These are phyloP conservation scores for Triplophysa bombifrons DNA, from an alignment of 2,797 vertebrate genomes.

Conservation along the genomic window DNA sequence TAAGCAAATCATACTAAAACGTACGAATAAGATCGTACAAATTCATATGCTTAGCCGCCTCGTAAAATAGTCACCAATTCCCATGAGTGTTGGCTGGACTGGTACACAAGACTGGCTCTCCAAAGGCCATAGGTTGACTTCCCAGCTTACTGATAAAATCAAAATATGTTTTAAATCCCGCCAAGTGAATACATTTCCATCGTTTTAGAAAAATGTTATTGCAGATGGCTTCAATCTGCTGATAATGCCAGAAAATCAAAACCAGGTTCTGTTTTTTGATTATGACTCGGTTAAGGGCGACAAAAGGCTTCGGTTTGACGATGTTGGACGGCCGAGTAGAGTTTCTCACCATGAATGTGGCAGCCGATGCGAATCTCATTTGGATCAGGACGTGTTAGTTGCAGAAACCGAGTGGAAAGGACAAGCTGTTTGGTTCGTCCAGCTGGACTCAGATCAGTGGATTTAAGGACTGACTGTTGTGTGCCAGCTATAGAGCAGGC, in stretches of 20 bases:
- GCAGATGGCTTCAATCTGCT: too few species aligned
- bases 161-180: neutral
- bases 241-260: neutral
- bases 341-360: constrained; percentile 29
- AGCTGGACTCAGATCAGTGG: constrained; percentile 52
- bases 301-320: constrained; percentile 26
- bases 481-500: constrained; percentile 39
- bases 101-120: neutral
- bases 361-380: constrained; percentile 47
- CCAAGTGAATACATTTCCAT: too few species aligned
- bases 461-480: constrained; percentile 39
- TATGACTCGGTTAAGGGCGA: constrained; percentile 23
- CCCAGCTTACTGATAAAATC: neutral
- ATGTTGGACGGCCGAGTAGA: constrained; percentile 24
- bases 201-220: too few species aligned
- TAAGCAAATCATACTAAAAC: too few species aligned
- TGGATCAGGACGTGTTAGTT: constrained; percentile 47
- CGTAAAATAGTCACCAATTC: too few species aligned
- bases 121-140: neutral
- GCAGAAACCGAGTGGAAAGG: constrained; percentile 38
- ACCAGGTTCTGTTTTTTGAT: neutral
- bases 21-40: too few species aligned
- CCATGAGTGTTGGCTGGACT: neutral
- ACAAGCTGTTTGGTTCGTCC: constrained; percentile 43
- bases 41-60: too few species aligned